Base-by-base conservation (phyloP, 2,797 vertebrate genomes). In the Lemur catta region DNA sequence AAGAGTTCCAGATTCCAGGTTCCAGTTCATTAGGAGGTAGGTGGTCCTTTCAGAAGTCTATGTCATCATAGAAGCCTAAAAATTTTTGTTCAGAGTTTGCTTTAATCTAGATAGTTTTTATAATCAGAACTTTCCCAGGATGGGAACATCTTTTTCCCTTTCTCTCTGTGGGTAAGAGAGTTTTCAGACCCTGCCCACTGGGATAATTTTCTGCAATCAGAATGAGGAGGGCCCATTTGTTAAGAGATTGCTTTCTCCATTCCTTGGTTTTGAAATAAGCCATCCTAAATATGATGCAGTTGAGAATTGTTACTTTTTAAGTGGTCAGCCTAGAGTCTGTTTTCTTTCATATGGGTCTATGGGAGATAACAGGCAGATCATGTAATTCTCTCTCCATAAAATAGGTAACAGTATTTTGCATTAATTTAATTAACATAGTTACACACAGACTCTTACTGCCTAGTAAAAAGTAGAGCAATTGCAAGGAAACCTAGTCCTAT, bases 341-440 rank as follows among this genome's bases (percentile, higher is more conserved):
- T 59, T 95, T 41, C 43, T 67, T 84, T 87, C 26, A 15, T 46
- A 50, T 79, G 74, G 8, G 28, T 85, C 38, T 38, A 75, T 12
- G 8, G 3, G 22, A 1, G 22, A 41, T n/a, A 74, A 52, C 22
- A 91, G 17, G 20, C 3, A 94, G 87, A 89, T 61, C 24, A 46
- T 6, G 4, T 59, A 91, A 59, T 78, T 84, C 41, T 80, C 22
- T 84, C 30, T 94, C 72, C 48, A 55, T 93, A 52, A 87, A 96
- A 76, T 30, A 80, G 26, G 9, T 52, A 86, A 50, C 17, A 52
- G 4, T 82, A 50, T 97, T 92, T 86, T 89, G 33, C 35, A 55
- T 95, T 96, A 38, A 84, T 72, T 87, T 96, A 72, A 79, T 95
- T 93, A 87, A 93, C 38, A 43, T 6, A 57, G 3, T 59, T 96